Evolutionary conservation across 2,797 vertebrate genomes (phyloP).

Genomic region (Monodelphis domestica): DNA sequence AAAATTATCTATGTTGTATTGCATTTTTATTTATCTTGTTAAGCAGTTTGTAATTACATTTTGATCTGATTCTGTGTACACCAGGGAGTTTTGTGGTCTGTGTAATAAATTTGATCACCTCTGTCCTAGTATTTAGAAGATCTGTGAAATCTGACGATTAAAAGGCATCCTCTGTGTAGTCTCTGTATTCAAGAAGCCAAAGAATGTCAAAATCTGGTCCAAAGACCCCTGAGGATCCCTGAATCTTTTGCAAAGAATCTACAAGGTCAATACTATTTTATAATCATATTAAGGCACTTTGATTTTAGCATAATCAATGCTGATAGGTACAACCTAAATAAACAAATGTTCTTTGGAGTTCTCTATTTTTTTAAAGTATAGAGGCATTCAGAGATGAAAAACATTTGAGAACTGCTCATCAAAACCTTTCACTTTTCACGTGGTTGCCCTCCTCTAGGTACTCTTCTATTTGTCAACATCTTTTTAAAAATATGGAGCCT

Average conservation of each 20-base stretch:
- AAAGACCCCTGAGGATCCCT: not conserved
- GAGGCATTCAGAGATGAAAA: not conserved
- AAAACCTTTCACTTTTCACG: not conserved
- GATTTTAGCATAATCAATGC: not conserved
- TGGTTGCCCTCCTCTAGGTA: not conserved
- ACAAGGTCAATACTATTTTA: not conserved
- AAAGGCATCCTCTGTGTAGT: not conserved
- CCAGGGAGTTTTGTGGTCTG: not conserved
- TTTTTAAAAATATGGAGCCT: not conserved
- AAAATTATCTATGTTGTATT: not conserved
- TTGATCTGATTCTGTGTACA: not conserved
- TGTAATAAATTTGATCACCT: not conserved
- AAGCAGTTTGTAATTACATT: not conserved
- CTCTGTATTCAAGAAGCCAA: not conserved
- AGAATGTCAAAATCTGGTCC: not conserved
- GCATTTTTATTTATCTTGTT: not conserved
- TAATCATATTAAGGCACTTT: not conserved
- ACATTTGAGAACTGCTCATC: not conserved
- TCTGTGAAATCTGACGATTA: not conserved
- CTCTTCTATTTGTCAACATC: not conserved
- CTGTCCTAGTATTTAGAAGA: not conserved
- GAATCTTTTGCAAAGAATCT: not conserved
- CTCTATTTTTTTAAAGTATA: not conserved
- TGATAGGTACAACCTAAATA: not conserved
- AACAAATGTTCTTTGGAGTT: not conserved